Base-by-base conservation (phyloP, 2,113 vertebrate species). In the Burhinus oedicnemus region DNA sequence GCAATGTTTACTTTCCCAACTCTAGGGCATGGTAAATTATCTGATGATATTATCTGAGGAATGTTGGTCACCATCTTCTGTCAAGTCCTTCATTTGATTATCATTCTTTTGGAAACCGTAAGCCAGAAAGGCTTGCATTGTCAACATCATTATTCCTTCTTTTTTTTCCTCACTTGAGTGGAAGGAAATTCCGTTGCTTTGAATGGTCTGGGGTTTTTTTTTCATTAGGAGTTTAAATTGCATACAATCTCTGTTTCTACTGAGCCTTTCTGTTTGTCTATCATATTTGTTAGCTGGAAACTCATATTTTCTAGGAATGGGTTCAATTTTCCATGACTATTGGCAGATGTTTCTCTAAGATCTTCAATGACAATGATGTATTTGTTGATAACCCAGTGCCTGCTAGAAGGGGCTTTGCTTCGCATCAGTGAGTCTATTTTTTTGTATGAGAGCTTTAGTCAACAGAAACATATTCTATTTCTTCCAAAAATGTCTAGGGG, bases 291-390 rank as follows among this genome's bases (percentile, higher is more conserved):
- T 92, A 89, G 72, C 84, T 95, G 57, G 74, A 94, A 92, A 76
- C 80, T 85, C 49, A 9, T 84, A 76, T 96, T 91, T 96, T 95
- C 81, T 90, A 91, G 69, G 83, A 93, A 87, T 49, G 54, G 44
- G 25, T 97, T 95, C 89, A 95, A 8, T 95, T 97, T 97, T 96
- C 89, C 83, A 47, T 91, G 52, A 95, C 72, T 85, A 14, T 77
- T 96, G 87, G 40, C 89, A 94, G 77, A 87, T 94, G 62, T 96
- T 97, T 95, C 77, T 94, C 54, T 84, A 84, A 57, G 74, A 79
- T 87, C 80, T 89, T 94, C 60, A 87, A 79, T 96, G 95, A 92
- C 94, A 95, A 40, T 93, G 86, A 96, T 97, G 81, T 92, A 93
- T 96, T 91, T 95, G 90, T 94, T 96, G 97, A 87, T 95, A 95